Percentiles rank a stretch among this genome's conserved stretches.
Conservation (phyloP, 2,113 vertebrate species). For the Clarias macrocephalus region DNA sequence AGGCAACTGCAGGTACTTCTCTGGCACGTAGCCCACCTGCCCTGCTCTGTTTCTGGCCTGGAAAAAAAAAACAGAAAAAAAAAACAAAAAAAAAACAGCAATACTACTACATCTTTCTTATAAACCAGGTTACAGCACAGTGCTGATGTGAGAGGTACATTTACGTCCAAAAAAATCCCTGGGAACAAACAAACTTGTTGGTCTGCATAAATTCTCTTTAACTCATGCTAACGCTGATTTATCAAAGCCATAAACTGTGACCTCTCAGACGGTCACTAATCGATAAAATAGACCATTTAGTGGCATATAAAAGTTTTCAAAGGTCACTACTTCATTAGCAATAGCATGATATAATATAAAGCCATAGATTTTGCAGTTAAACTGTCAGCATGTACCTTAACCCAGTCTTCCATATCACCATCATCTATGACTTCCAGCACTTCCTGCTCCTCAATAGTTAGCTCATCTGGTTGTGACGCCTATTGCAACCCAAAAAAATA, state of each 20-base stretch:
- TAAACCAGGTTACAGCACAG: background rate
- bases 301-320: background rate
- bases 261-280: background rate
- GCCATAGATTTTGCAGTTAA: background rate
- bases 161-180: background rate
- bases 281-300: background rate
- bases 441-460: constrained; percentile 97
- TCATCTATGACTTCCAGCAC: constrained; percentile 98
- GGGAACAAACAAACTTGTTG: background rate
- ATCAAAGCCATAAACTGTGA: too few relatives aligned
- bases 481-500: constrained; percentile 56
- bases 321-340: background rate
- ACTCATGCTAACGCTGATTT: background rate
- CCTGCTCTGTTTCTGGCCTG: constrained; percentile 93
- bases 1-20: constrained; percentile 96
- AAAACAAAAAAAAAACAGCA: constrained; percentile 33
- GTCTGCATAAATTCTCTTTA: background rate
- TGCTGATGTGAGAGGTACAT: background rate
- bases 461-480: constrained; percentile 95
- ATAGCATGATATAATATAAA: background rate
- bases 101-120: background rate
- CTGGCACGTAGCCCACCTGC: constrained; percentile 91
- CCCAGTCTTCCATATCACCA: constrained; percentile 99
- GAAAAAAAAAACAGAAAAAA: constrained; percentile 27
- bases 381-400: constrained; percentile 79